Percentiles rank a stretch among this genome's conserved stretches.
Evolutionary conservation across 2,113 vertebrate species (phyloP).

Genomic region (Corvus hawaiiensis): DNA sequence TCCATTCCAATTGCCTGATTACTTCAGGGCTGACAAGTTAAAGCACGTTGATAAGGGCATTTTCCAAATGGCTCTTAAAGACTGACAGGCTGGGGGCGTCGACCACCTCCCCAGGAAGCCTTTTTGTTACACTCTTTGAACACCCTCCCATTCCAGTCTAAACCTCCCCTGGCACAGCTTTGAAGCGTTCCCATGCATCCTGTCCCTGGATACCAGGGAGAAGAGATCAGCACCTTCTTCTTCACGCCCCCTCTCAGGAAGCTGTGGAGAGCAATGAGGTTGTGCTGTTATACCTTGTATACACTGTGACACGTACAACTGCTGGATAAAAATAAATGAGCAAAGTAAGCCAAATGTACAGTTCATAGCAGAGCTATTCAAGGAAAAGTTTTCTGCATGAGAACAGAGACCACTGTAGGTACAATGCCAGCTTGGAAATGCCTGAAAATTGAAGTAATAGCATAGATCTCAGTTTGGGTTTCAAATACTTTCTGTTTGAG

Average conservation of each 20-base stretch:
- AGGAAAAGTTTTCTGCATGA: not conserved
- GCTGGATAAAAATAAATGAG: not conserved
- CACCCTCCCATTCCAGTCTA: not conserved
- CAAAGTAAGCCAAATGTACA: not conserved
- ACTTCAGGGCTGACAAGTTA: not conserved
- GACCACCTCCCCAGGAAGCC: not conserved
- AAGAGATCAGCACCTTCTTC: not conserved
- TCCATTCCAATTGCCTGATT: not conserved
- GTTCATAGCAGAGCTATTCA: not conserved
- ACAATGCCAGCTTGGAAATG: not conserved
- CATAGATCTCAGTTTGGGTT: not conserved
- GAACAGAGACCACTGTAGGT: not conserved
- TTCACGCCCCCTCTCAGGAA: not conserved
- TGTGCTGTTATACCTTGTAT: not conserved
- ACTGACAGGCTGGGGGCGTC: not conserved
- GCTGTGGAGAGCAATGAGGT: not conserved
- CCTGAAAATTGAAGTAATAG: not conserved
- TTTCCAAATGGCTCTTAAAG: not conserved
- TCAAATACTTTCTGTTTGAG: not conserved
- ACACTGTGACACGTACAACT: not conserved
- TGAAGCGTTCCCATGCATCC: not conserved
- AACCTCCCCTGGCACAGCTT: not conserved
- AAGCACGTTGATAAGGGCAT: not conserved
- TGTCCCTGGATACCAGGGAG: not conserved
- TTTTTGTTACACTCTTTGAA: not conserved